These are phyloP conservation scores for Rattus rattus DNA, from an alignment of 2,113 vertebrate genomes.

Conservation along the genomic window DNA sequence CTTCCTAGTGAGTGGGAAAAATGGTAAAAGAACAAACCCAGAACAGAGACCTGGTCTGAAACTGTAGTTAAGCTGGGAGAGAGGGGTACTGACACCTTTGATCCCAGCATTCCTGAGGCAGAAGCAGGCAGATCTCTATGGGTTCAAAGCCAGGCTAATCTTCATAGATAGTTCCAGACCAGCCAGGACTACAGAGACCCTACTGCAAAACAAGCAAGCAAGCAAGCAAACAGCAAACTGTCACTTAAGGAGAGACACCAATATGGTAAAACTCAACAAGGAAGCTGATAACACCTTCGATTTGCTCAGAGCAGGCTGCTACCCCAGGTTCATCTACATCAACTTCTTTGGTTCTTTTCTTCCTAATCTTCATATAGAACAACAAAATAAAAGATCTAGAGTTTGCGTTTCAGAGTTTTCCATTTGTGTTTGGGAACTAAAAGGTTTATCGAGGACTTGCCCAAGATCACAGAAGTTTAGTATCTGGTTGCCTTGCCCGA, in stretches of 20 bases:
- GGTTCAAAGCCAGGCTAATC: neutral
- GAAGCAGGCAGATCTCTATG: neutral
- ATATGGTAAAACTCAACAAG: neutral
- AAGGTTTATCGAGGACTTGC: conserved; percentile 16
- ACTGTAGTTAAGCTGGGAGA: neutral
- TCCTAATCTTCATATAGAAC: neutral
- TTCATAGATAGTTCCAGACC: neutral
- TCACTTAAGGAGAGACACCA: conserved; percentile 27
- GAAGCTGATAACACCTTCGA: neutral
- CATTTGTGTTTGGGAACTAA: neutral
- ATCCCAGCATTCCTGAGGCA: neutral
- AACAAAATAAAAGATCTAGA: conserved; percentile 32
- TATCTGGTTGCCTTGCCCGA: neutral
- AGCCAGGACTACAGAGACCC: neutral
- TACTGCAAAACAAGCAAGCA: neutral
- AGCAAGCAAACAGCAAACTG: neutral
- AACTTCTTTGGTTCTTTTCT: neutral
- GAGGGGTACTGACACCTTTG: neutral
- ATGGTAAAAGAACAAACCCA: neutral
- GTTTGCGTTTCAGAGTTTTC: conserved; percentile 17
- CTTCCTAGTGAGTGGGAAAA: neutral
- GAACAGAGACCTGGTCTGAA: neutral
- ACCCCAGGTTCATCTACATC: neutral
- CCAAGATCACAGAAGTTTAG: conserved; percentile 5
- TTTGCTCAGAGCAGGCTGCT: neutral